These are phyloP conservation scores for Bradypodion ventrale DNA, from an alignment of 2,797 vertebrate genomes.

Conservation along the genomic window DNA sequence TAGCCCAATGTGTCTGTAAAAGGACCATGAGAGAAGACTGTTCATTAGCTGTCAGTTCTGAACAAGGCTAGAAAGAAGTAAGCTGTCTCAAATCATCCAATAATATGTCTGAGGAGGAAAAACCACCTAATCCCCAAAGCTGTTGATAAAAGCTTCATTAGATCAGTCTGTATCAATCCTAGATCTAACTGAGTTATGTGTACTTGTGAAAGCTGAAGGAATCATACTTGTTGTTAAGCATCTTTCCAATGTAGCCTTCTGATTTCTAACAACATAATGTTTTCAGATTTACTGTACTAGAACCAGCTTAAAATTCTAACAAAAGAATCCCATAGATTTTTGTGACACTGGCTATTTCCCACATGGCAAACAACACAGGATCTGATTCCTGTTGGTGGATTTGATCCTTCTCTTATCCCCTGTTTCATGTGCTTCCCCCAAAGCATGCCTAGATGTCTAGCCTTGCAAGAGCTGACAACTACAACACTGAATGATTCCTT, in stretches of 20 bases:
- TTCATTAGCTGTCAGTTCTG: background rate
- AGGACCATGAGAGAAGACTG: background rate
- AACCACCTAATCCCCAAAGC: constrained; percentile 8
- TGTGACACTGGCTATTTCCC: too few species aligned
- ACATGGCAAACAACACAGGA: too few species aligned
- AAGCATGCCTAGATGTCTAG: background rate
- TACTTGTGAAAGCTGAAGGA: constrained; percentile 27
- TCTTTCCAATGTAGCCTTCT: background rate
- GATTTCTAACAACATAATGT: constrained; percentile 16
- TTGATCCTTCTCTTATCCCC: background rate
- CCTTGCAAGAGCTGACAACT: too few species aligned
- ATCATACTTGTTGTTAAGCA: constrained; percentile 33
- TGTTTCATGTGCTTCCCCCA: background rate
- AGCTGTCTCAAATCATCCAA: background rate
- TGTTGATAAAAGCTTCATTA: constrained; percentile 39
- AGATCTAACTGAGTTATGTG: background rate
- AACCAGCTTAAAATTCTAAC: background rate
- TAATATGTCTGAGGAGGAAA: background rate
- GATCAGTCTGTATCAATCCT: background rate
- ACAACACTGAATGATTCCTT: too few species aligned
- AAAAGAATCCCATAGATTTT: background rate
- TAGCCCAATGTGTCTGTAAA: background rate
- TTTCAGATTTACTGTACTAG: constrained; percentile 7
- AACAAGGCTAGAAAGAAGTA: background rate
- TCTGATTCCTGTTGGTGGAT: background rate